These are phyloP conservation scores for Paedocypris sp. DNA, from an alignment of 2,113 vertebrate species.

Conservation along the genomic window DNA sequence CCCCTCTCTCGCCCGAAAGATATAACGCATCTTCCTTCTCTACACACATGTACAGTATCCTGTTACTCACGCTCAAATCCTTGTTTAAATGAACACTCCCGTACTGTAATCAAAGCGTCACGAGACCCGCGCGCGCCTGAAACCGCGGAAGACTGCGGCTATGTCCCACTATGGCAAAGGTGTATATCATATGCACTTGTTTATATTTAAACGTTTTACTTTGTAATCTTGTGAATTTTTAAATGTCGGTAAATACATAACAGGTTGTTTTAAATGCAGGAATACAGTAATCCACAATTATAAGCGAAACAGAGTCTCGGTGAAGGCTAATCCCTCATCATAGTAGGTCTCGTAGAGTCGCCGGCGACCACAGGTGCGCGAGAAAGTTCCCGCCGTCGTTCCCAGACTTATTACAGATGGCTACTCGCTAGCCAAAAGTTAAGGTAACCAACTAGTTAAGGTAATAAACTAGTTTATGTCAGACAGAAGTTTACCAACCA, in stretches of 20 bases:
- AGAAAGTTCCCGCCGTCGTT: background rate
- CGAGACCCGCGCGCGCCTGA: slow-evolving; percentile 42
- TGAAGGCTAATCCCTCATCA: background rate
- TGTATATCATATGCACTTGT: background rate
- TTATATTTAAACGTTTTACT: background rate
- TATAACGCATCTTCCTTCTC: too few species aligned
- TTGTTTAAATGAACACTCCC: slow-evolving; percentile 56
- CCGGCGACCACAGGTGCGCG: slow-evolving; percentile 1
- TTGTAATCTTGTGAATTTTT: too few species aligned
- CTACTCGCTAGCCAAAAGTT: background rate
- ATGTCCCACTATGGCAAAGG: slow-evolving; percentile 4
- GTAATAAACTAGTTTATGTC: too few species aligned
- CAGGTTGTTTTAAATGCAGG: too few species aligned
- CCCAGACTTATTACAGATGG: background rate
- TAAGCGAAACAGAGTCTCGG: too few species aligned
- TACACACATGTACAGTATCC: slow-evolving; percentile 40
- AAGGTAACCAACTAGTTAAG: background rate
- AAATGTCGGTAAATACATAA: too few species aligned
- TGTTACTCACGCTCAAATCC: slow-evolving; percentile 49
- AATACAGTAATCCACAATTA: too few species aligned
- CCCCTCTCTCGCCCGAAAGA: too few species aligned
- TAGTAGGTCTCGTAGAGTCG: background rate
- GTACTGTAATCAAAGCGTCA: slow-evolving; percentile 47
- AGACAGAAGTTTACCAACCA: background rate
- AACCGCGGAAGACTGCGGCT: slow-evolving; percentile 27